Conservation (phyloP, 2,113 vertebrate species). For the Euleptes europaea region DNA sequence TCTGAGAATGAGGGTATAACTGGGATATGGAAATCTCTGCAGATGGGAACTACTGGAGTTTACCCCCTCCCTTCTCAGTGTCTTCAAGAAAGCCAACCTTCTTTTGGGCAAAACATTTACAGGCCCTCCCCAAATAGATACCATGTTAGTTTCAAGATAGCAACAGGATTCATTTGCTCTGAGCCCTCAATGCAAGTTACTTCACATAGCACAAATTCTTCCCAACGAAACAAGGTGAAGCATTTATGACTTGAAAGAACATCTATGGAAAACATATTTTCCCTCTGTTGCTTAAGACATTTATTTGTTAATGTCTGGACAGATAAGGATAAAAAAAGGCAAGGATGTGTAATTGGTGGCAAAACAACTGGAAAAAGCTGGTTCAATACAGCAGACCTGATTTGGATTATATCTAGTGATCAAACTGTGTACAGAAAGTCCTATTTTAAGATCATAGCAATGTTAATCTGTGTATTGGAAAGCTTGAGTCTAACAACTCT, state of each 20-base stretch:
- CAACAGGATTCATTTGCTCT: neutral
- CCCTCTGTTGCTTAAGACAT: conserved; percentile 60
- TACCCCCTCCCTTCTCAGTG: too few relatives aligned
- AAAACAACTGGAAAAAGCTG: conserved; percentile 68
- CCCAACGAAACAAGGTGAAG: conserved; percentile 52
- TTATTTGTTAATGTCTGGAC: conserved; percentile 60
- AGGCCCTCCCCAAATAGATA: too few relatives aligned
- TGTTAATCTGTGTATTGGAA: conserved; percentile 61
- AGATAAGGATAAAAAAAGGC: conserved; percentile 70
- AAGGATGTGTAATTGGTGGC: conserved; percentile 58
- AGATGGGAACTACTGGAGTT: too few relatives aligned
- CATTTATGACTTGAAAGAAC: conserved; percentile 59
- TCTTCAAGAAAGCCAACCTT: too few relatives aligned
- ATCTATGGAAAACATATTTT: conserved; percentile 58
- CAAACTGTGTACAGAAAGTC: conserved; percentile 67
- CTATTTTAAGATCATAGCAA: conserved; percentile 71
- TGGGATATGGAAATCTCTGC: neutral
- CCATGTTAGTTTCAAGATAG: too few relatives aligned
- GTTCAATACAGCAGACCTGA: conserved; percentile 64
- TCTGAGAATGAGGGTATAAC: neutral
- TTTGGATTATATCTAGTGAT: conserved; percentile 74
- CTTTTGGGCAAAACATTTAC: too few relatives aligned
- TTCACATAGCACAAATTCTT: conserved; percentile 64
- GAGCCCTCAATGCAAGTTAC: conserved; percentile 69
- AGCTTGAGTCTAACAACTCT: conserved; percentile 46